Percentiles rank a stretch among this genome's conserved stretches.
Evolutionary conservation across 2,888 invertebrate genomes (phyloP).

Genomic region (Labia minor): DNA sequence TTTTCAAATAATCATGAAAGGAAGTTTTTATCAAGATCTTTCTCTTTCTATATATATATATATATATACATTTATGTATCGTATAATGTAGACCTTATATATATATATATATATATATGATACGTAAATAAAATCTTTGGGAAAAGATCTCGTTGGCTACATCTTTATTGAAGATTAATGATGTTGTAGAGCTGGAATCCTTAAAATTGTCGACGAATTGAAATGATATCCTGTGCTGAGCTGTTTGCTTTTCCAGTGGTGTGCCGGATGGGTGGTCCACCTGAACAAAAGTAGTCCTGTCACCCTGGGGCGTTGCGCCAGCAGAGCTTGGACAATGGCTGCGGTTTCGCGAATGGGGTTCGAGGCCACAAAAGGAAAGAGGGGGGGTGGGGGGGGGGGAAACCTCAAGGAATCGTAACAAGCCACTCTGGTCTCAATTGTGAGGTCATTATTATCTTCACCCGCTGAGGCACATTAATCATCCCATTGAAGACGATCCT

Average conservation of each 20-base stretch:
- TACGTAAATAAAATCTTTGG: too few species aligned
- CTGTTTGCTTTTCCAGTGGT: background rate
- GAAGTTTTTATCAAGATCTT: too few species aligned
- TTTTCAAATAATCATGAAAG: too few species aligned
- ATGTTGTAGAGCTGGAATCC: background rate
- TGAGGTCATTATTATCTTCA: background rate
- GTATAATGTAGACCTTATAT: too few species aligned
- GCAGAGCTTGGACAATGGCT: too few species aligned
- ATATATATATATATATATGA: too few species aligned
- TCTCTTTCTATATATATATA: too few species aligned
- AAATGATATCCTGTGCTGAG: background rate
- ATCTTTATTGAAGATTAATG: background rate
- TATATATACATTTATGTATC: too few species aligned
- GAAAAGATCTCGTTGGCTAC: background rate
- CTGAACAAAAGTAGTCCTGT: background rate
- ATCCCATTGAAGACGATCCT: background rate
- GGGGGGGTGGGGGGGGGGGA: background rate
- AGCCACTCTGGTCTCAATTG: background rate
- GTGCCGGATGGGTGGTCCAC: background rate
- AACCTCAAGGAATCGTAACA: background rate
- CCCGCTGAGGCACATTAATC: background rate
- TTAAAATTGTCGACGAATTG: constrained; percentile 7
- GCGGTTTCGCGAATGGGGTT: too few species aligned
- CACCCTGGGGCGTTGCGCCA: background rate
- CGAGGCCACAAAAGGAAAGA: background rate